Percentiles rank a stretch among this genome's conserved stretches.
Evolutionary conservation across 2,797 vertebrate species (phyloP).

Genomic region (Epinephelus awoara): DNA sequence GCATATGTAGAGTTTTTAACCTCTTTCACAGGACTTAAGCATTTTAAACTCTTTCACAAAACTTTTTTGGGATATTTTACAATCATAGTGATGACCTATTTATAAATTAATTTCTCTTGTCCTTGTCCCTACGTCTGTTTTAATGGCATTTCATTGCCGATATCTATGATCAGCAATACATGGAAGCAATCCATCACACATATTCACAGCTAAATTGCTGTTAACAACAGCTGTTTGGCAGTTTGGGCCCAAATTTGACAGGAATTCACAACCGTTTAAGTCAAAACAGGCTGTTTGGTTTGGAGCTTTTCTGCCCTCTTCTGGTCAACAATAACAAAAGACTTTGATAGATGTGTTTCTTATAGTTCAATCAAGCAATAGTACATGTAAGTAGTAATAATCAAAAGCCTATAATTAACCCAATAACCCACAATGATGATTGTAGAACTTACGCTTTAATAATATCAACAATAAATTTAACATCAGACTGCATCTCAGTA

Average conservation of each 20-base stretch:
- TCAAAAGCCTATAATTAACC: conserved; percentile 3
- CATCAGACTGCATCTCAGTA: background rate
- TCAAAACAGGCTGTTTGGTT: background rate
- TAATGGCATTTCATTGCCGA: too few species aligned
- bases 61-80: too few species aligned
- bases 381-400: background rate
- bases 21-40: too few species aligned
- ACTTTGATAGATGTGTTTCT: too few species aligned
- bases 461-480: conserved; percentile 11
- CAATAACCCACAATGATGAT: background rate
- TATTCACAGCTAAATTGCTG: too few species aligned
- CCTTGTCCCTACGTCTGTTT: too few species aligned
- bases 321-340: background rate
- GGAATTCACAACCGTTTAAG: background rate
- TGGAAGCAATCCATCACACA: too few species aligned
- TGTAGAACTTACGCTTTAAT: background rate
- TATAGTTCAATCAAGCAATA: background rate
- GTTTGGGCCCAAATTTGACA: background rate
- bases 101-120: too few species aligned
- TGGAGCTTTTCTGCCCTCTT: background rate
- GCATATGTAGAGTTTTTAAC: too few species aligned
- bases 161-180: too few species aligned
- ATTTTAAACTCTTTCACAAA: too few species aligned
- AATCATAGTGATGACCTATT: too few species aligned
- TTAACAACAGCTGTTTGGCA: background rate